Evolutionary conservation across 2,113 vertebrate species (phyloP).

Genomic region (Elgaria multicarinata): DNA sequence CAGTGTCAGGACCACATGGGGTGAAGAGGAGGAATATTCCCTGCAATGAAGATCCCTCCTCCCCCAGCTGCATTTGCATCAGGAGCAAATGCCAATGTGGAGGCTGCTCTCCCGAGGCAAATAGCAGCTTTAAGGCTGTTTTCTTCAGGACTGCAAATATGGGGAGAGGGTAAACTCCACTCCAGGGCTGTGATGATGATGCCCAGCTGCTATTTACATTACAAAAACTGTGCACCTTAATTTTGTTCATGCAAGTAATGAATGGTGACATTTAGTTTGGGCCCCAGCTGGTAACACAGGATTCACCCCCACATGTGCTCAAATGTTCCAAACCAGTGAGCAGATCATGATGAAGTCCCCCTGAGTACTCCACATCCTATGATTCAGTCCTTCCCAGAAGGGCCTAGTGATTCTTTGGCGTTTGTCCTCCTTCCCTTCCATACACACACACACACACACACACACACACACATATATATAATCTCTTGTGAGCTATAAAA

Average conservation of each 20-base stretch:
- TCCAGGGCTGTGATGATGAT: background rate
- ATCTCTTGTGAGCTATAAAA: background rate
- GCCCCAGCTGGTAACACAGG: background rate
- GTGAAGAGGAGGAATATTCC: no score
- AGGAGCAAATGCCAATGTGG: no score
- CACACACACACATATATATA: no score
- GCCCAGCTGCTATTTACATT: background rate
- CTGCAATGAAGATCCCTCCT: no score
- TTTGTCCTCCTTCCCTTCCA: background rate
- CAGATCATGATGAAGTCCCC: background rate
- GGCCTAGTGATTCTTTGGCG: background rate
- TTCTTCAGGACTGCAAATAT: no score
- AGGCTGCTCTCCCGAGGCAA: no score
- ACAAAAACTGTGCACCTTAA: background rate
- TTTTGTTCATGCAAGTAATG: background rate
- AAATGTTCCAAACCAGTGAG: background rate
- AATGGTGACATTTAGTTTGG: background rate
- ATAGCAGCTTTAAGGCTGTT: no score
- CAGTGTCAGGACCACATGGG: no score
- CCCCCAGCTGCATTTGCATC: no score
- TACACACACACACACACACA: background rate
- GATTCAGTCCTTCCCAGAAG: background rate
- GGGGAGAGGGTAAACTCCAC: no score
- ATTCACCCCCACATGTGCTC: background rate
- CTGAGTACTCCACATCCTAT: accelerated